Base-by-base conservation (phyloP, 2,888 invertebrate species). In the Tenthredo livida region DNA sequence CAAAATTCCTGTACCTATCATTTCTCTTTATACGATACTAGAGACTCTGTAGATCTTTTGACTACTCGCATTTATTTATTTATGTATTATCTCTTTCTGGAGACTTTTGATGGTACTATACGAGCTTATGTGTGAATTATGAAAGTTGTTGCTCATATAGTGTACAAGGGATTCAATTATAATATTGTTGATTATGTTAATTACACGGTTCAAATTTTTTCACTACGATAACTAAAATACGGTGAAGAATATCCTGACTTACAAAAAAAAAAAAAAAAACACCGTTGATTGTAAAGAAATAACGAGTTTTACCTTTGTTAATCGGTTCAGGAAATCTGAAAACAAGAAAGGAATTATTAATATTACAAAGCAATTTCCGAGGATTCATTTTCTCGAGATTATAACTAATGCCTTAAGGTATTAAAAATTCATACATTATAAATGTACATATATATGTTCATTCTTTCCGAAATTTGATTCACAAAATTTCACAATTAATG, bases 271-370 rank as follows among this genome's bases (percentile, higher is more conserved):
- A 15, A 1, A 37, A 37, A 7, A 7, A 37, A 7, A 7, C 2
- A 37, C 17, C 3, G n/a, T 75, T 12, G 43, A 25, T 25, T 21
- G 21, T 10, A 43, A 75, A 25, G 75, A 75, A 47, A 15, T 21
- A 21, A 10, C 47, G 43, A 40, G 40, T 47, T 33, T 33, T 17
- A 47, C 43, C 25, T 47, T 47, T 6, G 15, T 54, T 43, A 67
- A 83, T 65, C 47, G 10, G 65, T 84, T 17, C 83, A 37, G 84
- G 65, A 84, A 43, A 78, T 73, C 80, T 72, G 33, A 43, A 43
- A 75, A 43, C 25, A 47, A 12, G 21, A 15, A 40, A 15, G 9
- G 75, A 75, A 47, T 47, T 17, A 72, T 67, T 67, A 47, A 75
- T 43, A 47, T 47, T 25, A 1, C 10, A 25, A 75, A 75, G 47